These are phyloP conservation scores for Caradrina clavipalpis DNA, from an alignment of 2,888 invertebrate genomes.

Conservation along the genomic window DNA sequence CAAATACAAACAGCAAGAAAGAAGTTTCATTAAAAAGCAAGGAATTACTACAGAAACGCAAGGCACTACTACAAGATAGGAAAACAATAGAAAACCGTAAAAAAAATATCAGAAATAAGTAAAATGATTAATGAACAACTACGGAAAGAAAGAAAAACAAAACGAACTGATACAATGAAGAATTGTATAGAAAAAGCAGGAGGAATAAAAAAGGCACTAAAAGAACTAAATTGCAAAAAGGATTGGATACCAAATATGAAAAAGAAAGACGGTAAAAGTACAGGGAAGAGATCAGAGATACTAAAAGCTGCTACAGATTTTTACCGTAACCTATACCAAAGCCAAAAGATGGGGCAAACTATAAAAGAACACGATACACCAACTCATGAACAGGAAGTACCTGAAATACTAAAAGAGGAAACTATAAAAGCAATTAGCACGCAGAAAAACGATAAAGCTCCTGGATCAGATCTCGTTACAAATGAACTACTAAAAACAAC, in stretches of 20 bases:
- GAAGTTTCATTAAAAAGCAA: too few species aligned
- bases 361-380: too few species aligned
- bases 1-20: too few species aligned
- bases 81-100: too few species aligned
- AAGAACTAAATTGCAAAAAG: neutral
- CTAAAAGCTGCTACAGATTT: neutral
- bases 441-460: slow-evolving; percentile 3
- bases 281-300: neutral
- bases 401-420: neutral
- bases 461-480: neutral
- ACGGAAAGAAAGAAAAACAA: too few species aligned
- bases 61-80: too few species aligned
- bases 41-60: too few species aligned
- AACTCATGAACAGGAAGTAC: too few species aligned
- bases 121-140: too few species aligned
- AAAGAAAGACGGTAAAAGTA: neutral
- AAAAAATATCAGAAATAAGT: too few species aligned
- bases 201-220: neutral
- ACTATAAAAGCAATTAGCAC: neutral
- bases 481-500: too few species aligned
- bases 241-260: slow-evolving; percentile 1
- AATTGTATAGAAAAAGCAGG: neutral
- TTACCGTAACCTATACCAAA: neutral
- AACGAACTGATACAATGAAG: too few species aligned
- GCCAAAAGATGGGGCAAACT: neutral